Conservation (phyloP, 2,888 invertebrate species). For the Aquatica leii region DNA sequence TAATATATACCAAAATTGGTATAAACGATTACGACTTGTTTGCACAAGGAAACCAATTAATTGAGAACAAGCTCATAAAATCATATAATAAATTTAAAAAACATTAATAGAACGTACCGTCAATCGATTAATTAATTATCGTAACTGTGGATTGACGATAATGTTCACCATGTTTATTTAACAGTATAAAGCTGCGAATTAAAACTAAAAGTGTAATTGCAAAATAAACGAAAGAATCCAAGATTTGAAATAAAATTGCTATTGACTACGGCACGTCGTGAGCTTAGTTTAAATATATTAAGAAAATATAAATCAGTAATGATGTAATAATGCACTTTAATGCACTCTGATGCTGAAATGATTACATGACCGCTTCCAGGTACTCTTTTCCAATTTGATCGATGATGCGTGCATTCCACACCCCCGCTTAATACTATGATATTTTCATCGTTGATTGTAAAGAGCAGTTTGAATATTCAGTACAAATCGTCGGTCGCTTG, state of each 20-base stretch:
- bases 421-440: constrained; percentile 23
- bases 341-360: constrained; percentile 23
- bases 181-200: too few relatives aligned
- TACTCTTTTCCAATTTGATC: constrained; percentile 20
- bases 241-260: background rate
- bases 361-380: constrained; percentile 28
- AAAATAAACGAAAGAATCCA: too few relatives aligned
- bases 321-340: constrained; percentile 22
- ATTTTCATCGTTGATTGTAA: constrained; percentile 16
- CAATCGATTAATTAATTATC: too few relatives aligned
- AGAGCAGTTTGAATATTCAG: constrained; percentile 26
- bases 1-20: constrained; percentile 8
- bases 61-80: constrained; percentile 7
- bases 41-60: background rate
- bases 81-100: constrained; percentile 5
- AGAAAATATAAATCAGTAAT: constrained; percentile 32
- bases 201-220: too few relatives aligned
- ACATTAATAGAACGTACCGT: too few relatives aligned
- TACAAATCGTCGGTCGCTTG: constrained; percentile 28
- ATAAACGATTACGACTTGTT: constrained; percentile 1
- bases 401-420: constrained; percentile 29
- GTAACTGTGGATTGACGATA: too few relatives aligned
- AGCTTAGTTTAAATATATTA: constrained; percentile 35
- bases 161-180: too few relatives aligned
- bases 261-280: constrained; percentile 18